A percentile compares a stretch with the other conserved stretches of the same genome.
Conservation (phyloP, 2,888 invertebrate genomes). For the Eugnorisma glareosa region DNA sequence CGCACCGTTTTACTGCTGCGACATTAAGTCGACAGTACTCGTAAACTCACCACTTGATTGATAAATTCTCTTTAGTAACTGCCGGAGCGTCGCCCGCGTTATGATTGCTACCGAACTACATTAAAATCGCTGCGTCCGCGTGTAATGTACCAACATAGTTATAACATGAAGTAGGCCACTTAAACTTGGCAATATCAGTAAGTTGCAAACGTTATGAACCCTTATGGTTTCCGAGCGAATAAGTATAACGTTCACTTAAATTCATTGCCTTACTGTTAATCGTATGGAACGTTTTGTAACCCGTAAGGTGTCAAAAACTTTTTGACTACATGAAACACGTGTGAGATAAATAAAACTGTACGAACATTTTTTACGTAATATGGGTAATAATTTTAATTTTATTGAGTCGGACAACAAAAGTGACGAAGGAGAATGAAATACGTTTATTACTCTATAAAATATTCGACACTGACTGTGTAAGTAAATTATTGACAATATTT, state of each 20-base stretch:
- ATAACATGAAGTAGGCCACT: constrained; percentile 69
- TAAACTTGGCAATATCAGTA: constrained; percentile 70
- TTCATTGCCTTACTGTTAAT: constrained; percentile 46
- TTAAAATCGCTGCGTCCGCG: constrained; percentile 70
- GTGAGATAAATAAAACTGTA: constrained; percentile 43
- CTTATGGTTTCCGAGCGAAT: constrained; percentile 56
- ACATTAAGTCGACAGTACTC: constrained; percentile 78
- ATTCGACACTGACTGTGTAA: constrained; percentile 50
- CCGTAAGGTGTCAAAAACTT: constrained; percentile 56
- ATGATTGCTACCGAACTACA: constrained; percentile 73
- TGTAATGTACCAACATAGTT: constrained; percentile 67
- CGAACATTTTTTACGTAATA: constrained; percentile 43
- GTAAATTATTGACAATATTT: constrained; percentile 44
- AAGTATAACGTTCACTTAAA: constrained; percentile 54
- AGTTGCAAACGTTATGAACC: constrained; percentile 66
- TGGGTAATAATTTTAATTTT: constrained; percentile 57
- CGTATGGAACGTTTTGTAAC: constrained; percentile 13
- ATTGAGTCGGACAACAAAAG: constrained; percentile 54
- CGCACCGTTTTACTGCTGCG: constrained; percentile 73
- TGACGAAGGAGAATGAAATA: constrained; percentile 59
- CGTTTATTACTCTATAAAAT: constrained; percentile 57
- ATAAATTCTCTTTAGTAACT: constrained; percentile 76
- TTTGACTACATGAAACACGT: constrained; percentile 33
- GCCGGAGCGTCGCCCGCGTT: constrained; percentile 76
- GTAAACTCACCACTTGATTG: constrained; percentile 83